Percentiles rank a stretch among this genome's conserved stretches.
phyloP scores from a whole-genome alignment of 1,140 invertebrate species.

The Zaprionus vittiger region DNA sequence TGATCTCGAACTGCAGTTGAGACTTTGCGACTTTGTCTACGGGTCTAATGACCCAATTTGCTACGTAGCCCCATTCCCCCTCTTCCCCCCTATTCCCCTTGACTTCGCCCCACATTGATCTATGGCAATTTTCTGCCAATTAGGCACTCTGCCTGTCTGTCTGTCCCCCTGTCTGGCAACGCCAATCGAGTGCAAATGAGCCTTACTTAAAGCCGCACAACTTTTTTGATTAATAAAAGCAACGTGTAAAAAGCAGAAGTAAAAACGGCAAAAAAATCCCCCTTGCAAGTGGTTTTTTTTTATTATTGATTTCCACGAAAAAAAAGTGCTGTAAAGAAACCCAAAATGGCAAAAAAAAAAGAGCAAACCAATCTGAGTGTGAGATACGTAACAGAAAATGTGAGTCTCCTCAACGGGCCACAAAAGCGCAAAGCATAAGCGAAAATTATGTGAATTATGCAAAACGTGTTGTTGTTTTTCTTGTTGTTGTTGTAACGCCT shows the following conservation, averaged over 20 bases:
- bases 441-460: conserved; percentile 75
- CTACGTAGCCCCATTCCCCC: neutral
- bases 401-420: conserved; percentile 28
- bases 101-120: neutral
- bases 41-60: conserved; percentile 71
- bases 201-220: conserved; percentile 49
- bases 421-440: conserved; percentile 63
- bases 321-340: neutral
- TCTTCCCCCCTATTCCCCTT: neutral
- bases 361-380: conserved; percentile 55
- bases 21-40: conserved; percentile 17
- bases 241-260: neutral
- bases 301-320: conserved; percentile 75
- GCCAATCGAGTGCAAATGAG: conserved; percentile 68
- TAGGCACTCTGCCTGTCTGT: conserved; percentile 17
- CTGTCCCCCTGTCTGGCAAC: conserved; percentile 29
- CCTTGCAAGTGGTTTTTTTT: conserved; percentile 38
- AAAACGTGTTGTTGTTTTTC: conserved; percentile 57
- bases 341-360: conserved; percentile 7
- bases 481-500: conserved; percentile 30
- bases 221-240: conserved; percentile 44
- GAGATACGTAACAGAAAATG: conserved; percentile 60
- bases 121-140: conserved; percentile 44
- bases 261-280: neutral
- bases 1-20: conserved; percentile 27